Evolutionary conservation across 2,888 invertebrate genomes (phyloP), one percentile per base, ranked within the genome.

Genomic region (Hetaerina titia): DNA sequence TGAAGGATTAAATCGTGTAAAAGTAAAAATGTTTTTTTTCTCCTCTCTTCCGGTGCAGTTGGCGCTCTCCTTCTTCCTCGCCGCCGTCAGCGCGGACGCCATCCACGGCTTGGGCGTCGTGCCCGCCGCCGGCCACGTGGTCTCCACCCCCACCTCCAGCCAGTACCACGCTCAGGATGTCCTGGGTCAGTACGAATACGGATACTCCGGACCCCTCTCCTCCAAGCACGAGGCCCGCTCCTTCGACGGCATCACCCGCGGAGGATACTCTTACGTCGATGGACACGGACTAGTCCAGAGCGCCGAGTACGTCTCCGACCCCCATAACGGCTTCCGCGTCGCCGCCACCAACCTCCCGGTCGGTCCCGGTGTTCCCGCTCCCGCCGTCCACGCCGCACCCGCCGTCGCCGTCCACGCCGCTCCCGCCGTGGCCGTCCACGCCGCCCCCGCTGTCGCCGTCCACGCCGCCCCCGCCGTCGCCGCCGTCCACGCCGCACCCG

Each of bases 381-480:
- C 96, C 60, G 94, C 95, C 94, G 87, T 87, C 87, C 95, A 95
- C 90, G 95, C 95, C 56, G 97, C 97, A 95, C 97, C 97, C 95
- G 96, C 97, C 7, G 97, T 94, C 95, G 95, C 94, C 56, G 90
- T 63, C 22, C 97, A 19, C 97, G 96, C 96, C 95, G 95, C 95
- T 22, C 94, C 64, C 22, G 95, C 95, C 95, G 97, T 97, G 4
- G 96, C 96, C 74, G 97, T 97, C 96, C 97, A 97, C 4, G 97
- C 97, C 94, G 97, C 97, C 90, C 97, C 97, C 95, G 97, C 97
- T 96, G 96, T 97, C 90, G 97, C 97, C 81, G 97, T 97, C 96
- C 96, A 96, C 31, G 74, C 94, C 74, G 89, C 69, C 69, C 95
- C 96, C 90, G 95, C 95, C 94, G 95, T 95, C n/a, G 96, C 97